Conservation (phyloP, 2,888 invertebrate genomes). For the Pseudococcus longispinus region DNA sequence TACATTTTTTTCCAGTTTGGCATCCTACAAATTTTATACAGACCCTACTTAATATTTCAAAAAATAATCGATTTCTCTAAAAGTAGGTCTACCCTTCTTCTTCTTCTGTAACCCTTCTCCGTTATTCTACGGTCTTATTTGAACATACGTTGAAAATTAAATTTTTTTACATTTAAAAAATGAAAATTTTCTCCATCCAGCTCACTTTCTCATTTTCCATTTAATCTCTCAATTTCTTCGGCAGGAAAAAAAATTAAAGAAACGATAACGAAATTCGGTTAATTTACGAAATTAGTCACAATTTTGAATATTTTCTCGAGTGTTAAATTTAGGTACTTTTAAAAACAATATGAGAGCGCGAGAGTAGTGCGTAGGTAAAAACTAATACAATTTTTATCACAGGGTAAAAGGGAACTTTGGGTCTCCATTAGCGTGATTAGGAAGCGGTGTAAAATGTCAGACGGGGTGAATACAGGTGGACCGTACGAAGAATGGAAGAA, state of each 20-base stretch:
- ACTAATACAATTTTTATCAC: conserved; percentile 52
- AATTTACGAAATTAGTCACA: neutral
- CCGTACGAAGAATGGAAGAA: conserved; percentile 1
- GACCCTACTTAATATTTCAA: too few species aligned
- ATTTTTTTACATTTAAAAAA: too few species aligned
- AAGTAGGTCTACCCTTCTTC: too few species aligned
- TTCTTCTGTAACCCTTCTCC: too few species aligned
- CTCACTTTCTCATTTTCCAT: neutral
- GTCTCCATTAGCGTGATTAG: conserved; percentile 55
- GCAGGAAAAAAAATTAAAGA: neutral
- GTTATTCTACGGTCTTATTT: too few species aligned
- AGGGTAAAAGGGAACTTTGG: conserved; percentile 46
- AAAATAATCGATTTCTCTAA: too few species aligned
- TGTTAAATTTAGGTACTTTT: neutral
- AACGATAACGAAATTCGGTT: neutral
- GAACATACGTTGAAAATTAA: too few species aligned
- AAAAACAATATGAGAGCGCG: neutral
- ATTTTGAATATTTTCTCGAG: neutral
- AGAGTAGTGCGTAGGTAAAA: conserved; percentile 7
- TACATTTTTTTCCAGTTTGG: too few species aligned
- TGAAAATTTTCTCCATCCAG: too few species aligned
- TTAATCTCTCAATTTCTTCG: neutral
- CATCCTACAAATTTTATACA: too few species aligned
- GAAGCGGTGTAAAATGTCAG: conserved; percentile 50
- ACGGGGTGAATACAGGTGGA: conserved; percentile 50